A percentile compares a stretch with the other conserved stretches of the same genome.
phyloP scores from a whole-genome alignment of 1,140 invertebrate genomes.

The Dendrolimus punctatus region DNA sequence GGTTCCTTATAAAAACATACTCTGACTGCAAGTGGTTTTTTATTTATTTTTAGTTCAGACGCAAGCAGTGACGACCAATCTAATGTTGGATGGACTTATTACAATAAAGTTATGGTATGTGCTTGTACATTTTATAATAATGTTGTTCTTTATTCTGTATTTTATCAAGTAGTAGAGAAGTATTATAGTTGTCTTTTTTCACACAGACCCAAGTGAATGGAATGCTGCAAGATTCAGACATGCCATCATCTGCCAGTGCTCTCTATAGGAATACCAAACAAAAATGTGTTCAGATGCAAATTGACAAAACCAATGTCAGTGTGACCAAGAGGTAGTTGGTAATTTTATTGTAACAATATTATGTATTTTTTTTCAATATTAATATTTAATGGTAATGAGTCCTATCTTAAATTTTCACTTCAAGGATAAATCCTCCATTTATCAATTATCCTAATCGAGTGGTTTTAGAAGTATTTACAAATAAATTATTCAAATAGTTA shows the following conservation, averaged over 20 bases:
- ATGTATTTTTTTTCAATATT: too few species aligned
- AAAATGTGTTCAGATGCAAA: conserved; percentile 56
- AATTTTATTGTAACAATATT: not conserved
- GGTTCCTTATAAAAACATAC: too few species aligned
- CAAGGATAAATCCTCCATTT: too few species aligned
- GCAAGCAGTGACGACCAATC: conserved; percentile 62
- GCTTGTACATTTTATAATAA: conserved; percentile 1
- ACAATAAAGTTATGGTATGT: conserved; percentile 77
- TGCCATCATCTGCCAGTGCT: conserved; percentile 62
- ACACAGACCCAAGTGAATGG: conserved; percentile 63
- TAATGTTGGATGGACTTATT: conserved; percentile 78
- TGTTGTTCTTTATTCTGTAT: conserved; percentile 3
- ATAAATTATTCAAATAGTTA: too few species aligned
- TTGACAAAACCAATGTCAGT: conserved; percentile 63
- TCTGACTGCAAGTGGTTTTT: too few species aligned
- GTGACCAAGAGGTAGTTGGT: conserved; percentile 53
- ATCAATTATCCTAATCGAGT: too few species aligned
- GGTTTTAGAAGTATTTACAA: too few species aligned
- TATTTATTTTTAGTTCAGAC: conserved; percentile 54
- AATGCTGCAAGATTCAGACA: conserved; percentile 60
- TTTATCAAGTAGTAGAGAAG: conserved; percentile 6
- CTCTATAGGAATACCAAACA: conserved; percentile 48
- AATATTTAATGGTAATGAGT: too few species aligned
- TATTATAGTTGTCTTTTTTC: not conserved
- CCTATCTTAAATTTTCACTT: too few species aligned